Conservation (phyloP, 2,797 vertebrate species). For the Rhabdomys pumilio region DNA sequence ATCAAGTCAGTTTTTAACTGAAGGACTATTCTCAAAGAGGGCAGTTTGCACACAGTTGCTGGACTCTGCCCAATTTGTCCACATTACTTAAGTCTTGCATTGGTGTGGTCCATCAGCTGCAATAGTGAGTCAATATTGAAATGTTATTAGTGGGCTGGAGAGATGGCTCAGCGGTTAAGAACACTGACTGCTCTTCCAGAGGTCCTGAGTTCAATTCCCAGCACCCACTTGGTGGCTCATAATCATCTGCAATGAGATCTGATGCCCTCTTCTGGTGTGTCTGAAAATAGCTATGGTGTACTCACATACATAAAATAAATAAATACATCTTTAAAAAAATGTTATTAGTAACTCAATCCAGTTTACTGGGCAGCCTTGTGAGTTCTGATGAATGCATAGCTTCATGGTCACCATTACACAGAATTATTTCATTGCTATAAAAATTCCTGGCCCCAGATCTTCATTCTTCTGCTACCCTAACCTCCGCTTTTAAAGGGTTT, state of each 20-base stretch:
- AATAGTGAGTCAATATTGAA: not conserved
- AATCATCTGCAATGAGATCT: too few relatives aligned
- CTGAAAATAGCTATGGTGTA: too few relatives aligned
- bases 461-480: not conserved
- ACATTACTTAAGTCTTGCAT: not conserved
- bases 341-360: not conserved
- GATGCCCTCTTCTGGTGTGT: too few relatives aligned
- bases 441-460: not conserved
- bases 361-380: not conserved
- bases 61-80: not conserved
- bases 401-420: not conserved
- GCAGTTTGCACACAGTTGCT: not conserved
- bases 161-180: too few relatives aligned
- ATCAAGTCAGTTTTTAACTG: conserved; percentile 25
- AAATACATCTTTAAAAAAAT: not conserved
- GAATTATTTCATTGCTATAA: conserved; percentile 38
- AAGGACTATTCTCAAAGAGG: not conserved
- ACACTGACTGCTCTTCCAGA: too few relatives aligned
- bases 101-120: not conserved
- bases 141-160: not conserved
- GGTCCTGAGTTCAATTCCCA: too few relatives aligned
- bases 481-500: not conserved
- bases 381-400: not conserved
- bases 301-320: too few relatives aligned
- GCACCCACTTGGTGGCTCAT: too few relatives aligned